phyloP scores from a whole-genome alignment of 2,113 vertebrate genomes.

The Boulengeromyrus knoepffleri region DNA sequence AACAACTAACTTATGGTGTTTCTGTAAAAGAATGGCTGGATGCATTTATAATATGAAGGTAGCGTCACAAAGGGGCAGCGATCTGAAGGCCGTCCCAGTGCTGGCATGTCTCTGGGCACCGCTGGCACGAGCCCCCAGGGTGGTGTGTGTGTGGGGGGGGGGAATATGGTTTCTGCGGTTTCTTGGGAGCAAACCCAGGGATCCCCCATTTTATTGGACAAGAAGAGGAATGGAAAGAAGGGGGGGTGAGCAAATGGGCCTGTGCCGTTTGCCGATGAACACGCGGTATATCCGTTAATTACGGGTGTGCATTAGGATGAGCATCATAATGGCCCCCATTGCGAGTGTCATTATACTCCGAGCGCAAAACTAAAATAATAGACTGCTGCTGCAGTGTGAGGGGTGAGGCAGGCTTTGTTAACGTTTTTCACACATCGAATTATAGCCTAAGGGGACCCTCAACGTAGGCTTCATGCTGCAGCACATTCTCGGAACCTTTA shows the following conservation, averaged over 20 bases:
- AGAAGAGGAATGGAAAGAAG: not conserved
- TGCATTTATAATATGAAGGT: not conserved
- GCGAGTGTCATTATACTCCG: not conserved
- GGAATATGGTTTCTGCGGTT: not conserved
- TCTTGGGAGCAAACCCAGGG: not conserved
- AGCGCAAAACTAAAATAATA: not conserved
- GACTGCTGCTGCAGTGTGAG: not conserved
- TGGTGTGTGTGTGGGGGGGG: not conserved
- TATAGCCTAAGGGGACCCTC: not conserved
- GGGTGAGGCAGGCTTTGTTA: not conserved
- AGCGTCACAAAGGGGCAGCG: not conserved
- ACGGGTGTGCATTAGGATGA: not conserved
- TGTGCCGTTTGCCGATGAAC: not conserved
- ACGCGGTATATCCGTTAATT: not conserved
- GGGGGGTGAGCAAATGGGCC: not conserved
- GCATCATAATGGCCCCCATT: not conserved
- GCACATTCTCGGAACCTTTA: not conserved
- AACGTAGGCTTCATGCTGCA: not conserved
- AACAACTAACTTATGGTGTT: too few species aligned
- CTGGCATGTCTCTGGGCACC: not conserved
- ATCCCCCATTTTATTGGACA: not conserved
- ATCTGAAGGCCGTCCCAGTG: not conserved
- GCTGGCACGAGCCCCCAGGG: not conserved
- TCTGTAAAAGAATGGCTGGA: not conserved
- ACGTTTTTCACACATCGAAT: not conserved